phyloP scores from a whole-genome alignment of 1,140 invertebrate genomes.

The Drosophila ananassae region DNA sequence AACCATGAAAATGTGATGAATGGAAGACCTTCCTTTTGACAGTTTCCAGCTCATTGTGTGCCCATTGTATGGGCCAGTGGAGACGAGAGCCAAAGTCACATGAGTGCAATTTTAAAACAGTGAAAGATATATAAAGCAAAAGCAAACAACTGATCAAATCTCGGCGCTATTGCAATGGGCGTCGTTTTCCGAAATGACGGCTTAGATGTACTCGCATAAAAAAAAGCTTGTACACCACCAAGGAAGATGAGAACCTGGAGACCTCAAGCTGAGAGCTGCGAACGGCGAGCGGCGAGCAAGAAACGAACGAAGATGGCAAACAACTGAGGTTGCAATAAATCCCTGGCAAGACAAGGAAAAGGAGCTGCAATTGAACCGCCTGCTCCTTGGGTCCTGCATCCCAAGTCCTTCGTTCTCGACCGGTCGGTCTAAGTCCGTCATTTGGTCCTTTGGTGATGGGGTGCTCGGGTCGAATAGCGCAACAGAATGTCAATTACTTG shows the following conservation, averaged over 20 bases:
- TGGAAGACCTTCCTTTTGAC: constrained; percentile 23
- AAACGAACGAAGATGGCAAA: constrained; percentile 41
- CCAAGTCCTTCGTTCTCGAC: background rate
- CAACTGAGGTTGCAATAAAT: constrained; percentile 62
- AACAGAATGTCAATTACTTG: constrained; percentile 63
- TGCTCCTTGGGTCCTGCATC: constrained; percentile 18
- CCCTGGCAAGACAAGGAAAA: constrained; percentile 47
- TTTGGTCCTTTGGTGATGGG: constrained; percentile 1
- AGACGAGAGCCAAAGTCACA: constrained; percentile 50
- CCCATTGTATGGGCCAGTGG: constrained; percentile 41
- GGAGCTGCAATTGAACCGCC: constrained; percentile 50
- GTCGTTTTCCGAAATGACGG: constrained; percentile 51
- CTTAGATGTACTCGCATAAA: constrained; percentile 50
- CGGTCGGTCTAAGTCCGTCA: constrained; percentile 8
- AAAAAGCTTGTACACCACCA: constrained; percentile 2
- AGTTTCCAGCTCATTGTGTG: constrained; percentile 37
- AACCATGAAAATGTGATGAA: background rate
- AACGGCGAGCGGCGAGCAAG: constrained; percentile 24
- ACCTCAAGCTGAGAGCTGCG: constrained; percentile 3
- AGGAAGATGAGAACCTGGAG: constrained; percentile 27
- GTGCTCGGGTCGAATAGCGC: constrained; percentile 44
- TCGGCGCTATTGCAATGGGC: constrained; percentile 53
- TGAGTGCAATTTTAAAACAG: constrained; percentile 63
- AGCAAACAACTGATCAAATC: constrained; percentile 64
- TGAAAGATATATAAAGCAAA: constrained; percentile 56